Conservation (phyloP, 2,888 invertebrate species). For the Apotomis betuletana region DNA sequence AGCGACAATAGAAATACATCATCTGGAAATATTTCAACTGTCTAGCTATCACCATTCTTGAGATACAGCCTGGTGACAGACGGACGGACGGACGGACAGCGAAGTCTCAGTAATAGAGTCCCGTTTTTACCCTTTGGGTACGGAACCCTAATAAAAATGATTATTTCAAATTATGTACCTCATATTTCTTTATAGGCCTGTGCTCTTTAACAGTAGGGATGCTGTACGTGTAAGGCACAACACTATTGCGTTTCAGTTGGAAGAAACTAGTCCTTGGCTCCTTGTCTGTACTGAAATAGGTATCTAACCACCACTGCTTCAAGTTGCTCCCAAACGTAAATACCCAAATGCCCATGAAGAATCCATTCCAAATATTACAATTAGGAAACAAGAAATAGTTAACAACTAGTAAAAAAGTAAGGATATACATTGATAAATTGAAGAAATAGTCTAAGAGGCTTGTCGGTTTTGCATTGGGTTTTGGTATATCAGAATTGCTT, state of each 20-base stretch:
- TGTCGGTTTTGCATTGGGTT: conserved; percentile 46
- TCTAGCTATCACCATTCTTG: too few species aligned
- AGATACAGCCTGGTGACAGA: too few species aligned
- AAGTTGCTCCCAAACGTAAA: conserved; percentile 65
- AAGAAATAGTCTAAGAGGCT: conserved; percentile 58
- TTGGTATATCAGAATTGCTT: conserved; percentile 60
- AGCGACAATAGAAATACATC: too few species aligned
- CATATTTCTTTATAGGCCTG: conserved; percentile 83
- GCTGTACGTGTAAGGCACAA: conserved; percentile 70
- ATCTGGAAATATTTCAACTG: too few species aligned
- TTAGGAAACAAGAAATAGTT: conserved; percentile 72
- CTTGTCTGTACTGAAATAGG: conserved; percentile 65
- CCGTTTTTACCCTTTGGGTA: too few species aligned
- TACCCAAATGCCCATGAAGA: conserved; percentile 75
- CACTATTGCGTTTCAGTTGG: conserved; percentile 59
- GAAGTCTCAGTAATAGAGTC: too few species aligned
- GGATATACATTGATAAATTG: conserved; percentile 69
- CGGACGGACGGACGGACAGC: too few species aligned
- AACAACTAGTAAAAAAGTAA: conserved; percentile 66
- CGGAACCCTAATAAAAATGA: too few species aligned
- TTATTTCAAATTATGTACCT: conserved; percentile 66
- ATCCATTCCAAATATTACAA: conserved; percentile 73
- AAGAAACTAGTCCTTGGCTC: conserved; percentile 59
- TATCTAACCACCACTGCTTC: conserved; percentile 71
- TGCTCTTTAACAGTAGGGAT: conserved; percentile 86